Conservation (phyloP, 2,113 vertebrate species). For the Psilopsiagon aymara region DNA sequence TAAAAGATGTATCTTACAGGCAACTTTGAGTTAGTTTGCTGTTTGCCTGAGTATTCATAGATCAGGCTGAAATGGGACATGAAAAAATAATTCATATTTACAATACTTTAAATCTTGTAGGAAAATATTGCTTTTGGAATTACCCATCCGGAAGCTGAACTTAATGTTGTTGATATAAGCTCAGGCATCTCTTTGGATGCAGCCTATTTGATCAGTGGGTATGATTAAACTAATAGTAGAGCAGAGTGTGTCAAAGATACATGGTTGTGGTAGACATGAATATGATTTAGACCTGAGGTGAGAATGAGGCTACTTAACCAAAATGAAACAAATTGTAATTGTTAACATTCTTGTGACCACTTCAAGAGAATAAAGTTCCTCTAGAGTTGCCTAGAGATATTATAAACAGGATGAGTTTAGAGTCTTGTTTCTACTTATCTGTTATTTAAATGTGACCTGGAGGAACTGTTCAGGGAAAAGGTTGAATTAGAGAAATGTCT, state of each 20-base stretch:
- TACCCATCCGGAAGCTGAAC: background rate
- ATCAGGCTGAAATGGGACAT: background rate
- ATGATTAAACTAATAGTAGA: background rate
- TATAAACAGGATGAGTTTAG: background rate
- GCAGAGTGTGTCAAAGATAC: background rate
- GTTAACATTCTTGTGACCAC: background rate
- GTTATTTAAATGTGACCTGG: background rate
- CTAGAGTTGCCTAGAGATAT: background rate
- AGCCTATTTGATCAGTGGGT: background rate
- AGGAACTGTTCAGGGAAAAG: background rate
- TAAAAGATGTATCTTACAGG: accelerated
- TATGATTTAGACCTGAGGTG: background rate
- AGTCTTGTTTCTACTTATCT: background rate
- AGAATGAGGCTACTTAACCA: background rate
- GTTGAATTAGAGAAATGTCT: background rate
- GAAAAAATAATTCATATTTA: background rate
- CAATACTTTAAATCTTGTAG: background rate
- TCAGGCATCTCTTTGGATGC: background rate
- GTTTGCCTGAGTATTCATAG: background rate
- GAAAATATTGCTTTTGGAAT: background rate
- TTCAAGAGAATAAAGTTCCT: background rate
- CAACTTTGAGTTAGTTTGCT: background rate
- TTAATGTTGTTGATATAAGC: background rate
- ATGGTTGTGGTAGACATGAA: background rate
- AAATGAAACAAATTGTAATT: background rate